phyloP scores from a whole-genome alignment of 2,888 invertebrate species.

The Cerastis rubricosa region DNA sequence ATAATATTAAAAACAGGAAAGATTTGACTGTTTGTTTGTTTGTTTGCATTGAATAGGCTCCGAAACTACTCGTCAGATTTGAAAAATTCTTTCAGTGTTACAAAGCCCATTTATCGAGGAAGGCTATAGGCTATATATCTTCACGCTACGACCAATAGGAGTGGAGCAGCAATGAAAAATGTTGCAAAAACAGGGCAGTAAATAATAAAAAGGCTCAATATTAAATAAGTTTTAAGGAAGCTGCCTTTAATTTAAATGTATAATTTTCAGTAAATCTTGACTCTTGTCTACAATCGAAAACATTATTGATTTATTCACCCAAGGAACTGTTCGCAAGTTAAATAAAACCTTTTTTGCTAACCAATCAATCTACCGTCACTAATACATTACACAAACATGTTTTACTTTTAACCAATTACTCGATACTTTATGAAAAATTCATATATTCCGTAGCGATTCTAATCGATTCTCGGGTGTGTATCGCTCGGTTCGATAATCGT shows the following conservation, averaged over 20 bases:
- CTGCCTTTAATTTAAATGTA: too few relatives aligned
- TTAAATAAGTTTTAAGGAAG: too few relatives aligned
- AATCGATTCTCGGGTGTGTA: constrained; percentile 74
- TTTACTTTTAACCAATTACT: constrained; percentile 55
- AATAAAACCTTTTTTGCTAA: constrained; percentile 52
- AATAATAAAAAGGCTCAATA: neutral
- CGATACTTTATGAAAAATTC: constrained; percentile 65
- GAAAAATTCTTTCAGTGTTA: too few relatives aligned
- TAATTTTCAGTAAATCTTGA: neutral
- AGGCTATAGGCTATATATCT: too few relatives aligned
- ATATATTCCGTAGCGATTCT: constrained; percentile 70
- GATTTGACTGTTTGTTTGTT: too few relatives aligned
- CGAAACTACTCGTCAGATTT: too few relatives aligned
- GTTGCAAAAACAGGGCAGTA: too few relatives aligned
- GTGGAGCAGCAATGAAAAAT: too few relatives aligned
- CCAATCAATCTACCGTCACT: constrained; percentile 62
- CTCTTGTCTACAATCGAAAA: neutral
- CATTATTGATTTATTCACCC: constrained; percentile 25
- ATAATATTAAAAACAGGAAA: too few relatives aligned
- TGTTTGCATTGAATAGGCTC: too few relatives aligned
- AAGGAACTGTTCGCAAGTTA: constrained; percentile 27
- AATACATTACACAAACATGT: constrained; percentile 61
- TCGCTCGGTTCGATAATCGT: constrained; percentile 64
- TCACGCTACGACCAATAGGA: too few relatives aligned
- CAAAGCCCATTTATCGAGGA: too few relatives aligned